phyloP scores from a whole-genome alignment of 2,888 invertebrate genomes.

The Ophioninae sp. region DNA sequence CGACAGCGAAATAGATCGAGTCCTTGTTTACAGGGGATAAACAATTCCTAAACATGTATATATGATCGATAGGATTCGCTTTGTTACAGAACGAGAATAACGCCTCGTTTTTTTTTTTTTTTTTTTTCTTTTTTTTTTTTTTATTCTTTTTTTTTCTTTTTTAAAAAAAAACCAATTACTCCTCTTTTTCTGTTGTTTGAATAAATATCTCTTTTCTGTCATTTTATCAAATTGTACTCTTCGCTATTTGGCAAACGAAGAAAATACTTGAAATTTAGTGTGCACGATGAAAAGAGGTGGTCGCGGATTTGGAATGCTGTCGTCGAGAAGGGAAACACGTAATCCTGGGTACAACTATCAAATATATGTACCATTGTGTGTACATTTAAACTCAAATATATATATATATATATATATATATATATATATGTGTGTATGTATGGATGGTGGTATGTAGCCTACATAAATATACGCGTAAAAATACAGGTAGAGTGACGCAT shows the following conservation, averaged over 20 bases:
- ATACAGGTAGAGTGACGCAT: conserved; percentile 30
- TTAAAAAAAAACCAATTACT: too few species aligned
- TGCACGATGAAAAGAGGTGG: neutral
- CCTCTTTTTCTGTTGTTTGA: too few species aligned
- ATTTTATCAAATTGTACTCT: neutral
- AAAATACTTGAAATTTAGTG: conserved; percentile 13
- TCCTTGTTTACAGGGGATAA: neutral
- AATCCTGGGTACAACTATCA: conserved; percentile 23
- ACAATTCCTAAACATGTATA: neutral
- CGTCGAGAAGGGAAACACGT: conserved; percentile 41
- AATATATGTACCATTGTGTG: neutral
- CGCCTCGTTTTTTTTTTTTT: neutral
- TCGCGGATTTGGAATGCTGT: conserved; percentile 48
- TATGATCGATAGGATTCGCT: neutral
- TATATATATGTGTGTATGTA: too few species aligned
- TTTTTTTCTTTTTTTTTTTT: too few species aligned
- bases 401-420: conserved; percentile 2
- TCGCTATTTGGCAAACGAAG: neutral
- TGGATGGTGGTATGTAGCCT: neutral
- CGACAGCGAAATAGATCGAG: neutral
- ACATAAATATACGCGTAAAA: neutral
- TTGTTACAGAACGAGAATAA: neutral
- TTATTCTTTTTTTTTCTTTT: too few species aligned
- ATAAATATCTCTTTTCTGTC: neutral
- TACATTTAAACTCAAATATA: conserved; percentile 6